Evolutionary conservation across 2,797 vertebrate species (phyloP).

Genomic region (Myotis daubentonii): DNA sequence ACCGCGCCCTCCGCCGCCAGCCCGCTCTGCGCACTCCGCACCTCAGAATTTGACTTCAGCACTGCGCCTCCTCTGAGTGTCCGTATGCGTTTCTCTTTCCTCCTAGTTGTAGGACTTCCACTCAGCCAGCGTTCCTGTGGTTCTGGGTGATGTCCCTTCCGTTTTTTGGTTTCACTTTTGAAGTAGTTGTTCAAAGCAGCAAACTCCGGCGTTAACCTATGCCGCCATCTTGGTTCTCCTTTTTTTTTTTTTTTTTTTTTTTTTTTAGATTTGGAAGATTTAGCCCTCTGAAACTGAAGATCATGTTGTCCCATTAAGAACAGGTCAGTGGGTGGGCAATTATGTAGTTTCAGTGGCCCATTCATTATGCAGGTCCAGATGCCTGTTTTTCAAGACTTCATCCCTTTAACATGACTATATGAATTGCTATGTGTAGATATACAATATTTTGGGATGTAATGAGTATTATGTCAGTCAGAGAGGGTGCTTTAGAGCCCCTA

Average conservation of each 20-base stretch:
- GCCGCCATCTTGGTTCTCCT: no score
- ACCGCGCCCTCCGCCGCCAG: no score
- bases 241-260: neutral
- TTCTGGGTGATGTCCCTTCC: no score
- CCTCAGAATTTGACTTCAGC: no score
- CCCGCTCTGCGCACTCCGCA: no score
- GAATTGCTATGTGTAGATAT: neutral
- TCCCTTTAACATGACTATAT: neutral
- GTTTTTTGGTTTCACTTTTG: no score
- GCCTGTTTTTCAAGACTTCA: neutral
- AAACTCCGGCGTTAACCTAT: no score
- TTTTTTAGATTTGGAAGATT: conserved; percentile 35
- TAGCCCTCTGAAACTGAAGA: conserved; percentile 41
- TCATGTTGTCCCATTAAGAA: neutral
- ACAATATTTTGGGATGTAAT: neutral
- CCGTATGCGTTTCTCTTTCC: no score
- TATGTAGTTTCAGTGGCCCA: neutral
- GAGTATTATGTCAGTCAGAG: neutral
- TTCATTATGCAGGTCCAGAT: neutral
- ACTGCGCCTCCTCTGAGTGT: no score
- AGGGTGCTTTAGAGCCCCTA: neutral
- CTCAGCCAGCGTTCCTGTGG: no score
- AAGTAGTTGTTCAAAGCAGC: no score
- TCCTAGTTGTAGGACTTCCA: no score
- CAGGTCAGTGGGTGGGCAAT: neutral